These are phyloP conservation scores for Festucalex cinctus DNA, from an alignment of 2,113 vertebrate species.

Conservation along the genomic window DNA sequence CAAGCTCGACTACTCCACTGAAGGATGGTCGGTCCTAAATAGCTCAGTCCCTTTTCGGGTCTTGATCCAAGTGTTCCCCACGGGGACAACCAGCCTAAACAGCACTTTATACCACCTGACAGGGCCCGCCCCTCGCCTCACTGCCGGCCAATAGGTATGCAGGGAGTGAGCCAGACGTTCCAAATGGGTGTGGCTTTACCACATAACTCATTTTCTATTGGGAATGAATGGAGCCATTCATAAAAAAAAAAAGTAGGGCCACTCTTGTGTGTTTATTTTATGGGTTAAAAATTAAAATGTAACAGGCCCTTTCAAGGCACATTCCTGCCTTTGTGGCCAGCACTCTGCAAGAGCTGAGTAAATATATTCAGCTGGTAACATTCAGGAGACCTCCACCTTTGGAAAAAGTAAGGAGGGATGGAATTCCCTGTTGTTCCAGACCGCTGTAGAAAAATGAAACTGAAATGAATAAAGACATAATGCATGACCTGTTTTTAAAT, in stretches of 20 bases:
- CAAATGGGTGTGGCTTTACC: conserved; percentile 27
- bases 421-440: conserved; percentile 47
- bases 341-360: conserved; percentile 46
- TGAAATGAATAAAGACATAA: conserved; percentile 19
- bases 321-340: conserved; percentile 53
- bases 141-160: conserved; percentile 36
- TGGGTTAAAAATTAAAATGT: conserved; percentile 53
- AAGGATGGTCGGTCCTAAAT: conserved; percentile 6
- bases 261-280: conserved; percentile 59
- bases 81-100: background rate
- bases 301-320: conserved; percentile 56
- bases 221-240: conserved; percentile 63
- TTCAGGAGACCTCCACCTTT: conserved; percentile 51
- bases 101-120: conserved; percentile 43
- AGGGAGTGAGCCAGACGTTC: background rate
- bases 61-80: conserved; percentile 11
- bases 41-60: background rate
- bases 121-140: conserved; percentile 24
- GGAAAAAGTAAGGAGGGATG: conserved; percentile 8
- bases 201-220: conserved; percentile 32
- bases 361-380: conserved; percentile 58
- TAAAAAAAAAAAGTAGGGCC: conserved; percentile 33
- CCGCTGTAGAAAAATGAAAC: conserved; percentile 33
- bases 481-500: conserved; percentile 17
- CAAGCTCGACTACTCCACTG: conserved; percentile 2